A percentile compares a stretch with the other conserved stretches of the same genome.
Evolutionary conservation across 2,797 vertebrate species (phyloP).

Genomic region (Cichlasoma orientale): DNA sequence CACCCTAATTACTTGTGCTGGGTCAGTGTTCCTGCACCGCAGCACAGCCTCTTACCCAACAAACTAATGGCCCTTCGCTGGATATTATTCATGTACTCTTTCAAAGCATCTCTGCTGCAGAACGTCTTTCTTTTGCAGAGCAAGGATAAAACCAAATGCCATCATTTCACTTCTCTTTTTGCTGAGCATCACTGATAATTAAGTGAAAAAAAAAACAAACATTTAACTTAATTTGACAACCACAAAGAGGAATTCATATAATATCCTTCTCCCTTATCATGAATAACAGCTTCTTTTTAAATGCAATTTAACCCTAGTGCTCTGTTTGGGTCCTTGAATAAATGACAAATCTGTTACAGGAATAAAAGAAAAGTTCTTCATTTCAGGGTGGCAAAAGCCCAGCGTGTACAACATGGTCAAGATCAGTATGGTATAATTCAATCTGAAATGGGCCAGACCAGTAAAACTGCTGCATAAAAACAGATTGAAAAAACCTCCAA

Average conservation of each 20-base stretch:
- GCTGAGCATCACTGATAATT: not conserved
- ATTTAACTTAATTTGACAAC: not conserved
- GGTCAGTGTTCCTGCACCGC: slow-evolving; percentile 56
- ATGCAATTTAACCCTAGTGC: too few species aligned
- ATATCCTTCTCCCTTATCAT: too few species aligned
- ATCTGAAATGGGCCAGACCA: too few species aligned
- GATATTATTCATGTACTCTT: slow-evolving; percentile 21
- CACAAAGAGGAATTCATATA: not conserved
- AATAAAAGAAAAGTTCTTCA: too few species aligned
- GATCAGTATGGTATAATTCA: too few species aligned
- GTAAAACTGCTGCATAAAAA: too few species aligned
- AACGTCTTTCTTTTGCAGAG: slow-evolving; percentile 2
- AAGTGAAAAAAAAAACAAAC: not conserved
- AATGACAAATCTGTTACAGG: too few species aligned
- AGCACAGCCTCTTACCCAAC: slow-evolving; percentile 22
- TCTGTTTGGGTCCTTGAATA: too few species aligned
- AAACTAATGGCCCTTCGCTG: slow-evolving; percentile 38
- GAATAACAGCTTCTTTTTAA: too few species aligned
- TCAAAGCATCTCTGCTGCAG: slow-evolving; percentile 1
- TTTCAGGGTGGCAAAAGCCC: too few species aligned
- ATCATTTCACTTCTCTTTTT: not conserved
- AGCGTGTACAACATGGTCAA: too few species aligned
- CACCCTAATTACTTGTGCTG: slow-evolving; percentile 68
- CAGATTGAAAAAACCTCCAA: too few species aligned
- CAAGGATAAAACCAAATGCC: not conserved